Conservation (phyloP, 2,113 vertebrate genomes). For the Sander vitreus region DNA sequence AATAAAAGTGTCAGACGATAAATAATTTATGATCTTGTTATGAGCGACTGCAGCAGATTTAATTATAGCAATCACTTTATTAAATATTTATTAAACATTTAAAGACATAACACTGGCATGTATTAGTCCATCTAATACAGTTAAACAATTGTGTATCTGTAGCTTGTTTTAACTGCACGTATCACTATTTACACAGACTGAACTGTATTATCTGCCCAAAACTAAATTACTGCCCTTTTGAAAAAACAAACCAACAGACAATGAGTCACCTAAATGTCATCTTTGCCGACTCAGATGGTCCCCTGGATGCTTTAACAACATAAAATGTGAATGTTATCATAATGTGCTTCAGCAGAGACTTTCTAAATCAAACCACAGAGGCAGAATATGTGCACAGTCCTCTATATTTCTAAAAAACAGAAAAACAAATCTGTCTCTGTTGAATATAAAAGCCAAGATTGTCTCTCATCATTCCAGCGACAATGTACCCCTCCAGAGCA, state of each 20-base stretch:
- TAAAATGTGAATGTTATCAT: conserved; percentile 30
- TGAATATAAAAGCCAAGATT: conserved; percentile 2
- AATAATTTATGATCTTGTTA: conserved; percentile 32
- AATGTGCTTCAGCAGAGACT: conserved; percentile 21
- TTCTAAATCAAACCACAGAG: conserved; percentile 25
- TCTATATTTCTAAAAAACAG: not conserved
- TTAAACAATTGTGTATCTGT: not conserved
- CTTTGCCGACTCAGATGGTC: conserved; percentile 59
- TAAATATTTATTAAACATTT: conserved; percentile 14
- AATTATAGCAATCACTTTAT: not conserved
- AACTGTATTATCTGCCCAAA: conserved; percentile 25
- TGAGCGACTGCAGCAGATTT: conserved; percentile 1
- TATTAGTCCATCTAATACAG: not conserved
- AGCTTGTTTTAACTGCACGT: not conserved
- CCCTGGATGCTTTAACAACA: conserved; percentile 48
- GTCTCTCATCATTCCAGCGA: not conserved
- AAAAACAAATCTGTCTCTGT: not conserved
- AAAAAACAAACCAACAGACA: conserved; percentile 42
- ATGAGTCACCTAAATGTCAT: conserved; percentile 67
- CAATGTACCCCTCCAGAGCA: not conserved
- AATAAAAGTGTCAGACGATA: not conserved
- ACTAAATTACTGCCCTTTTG: conserved; percentile 20
- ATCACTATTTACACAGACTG: conserved; percentile 3
- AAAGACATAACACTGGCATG: not conserved
- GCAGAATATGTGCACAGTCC: conserved; percentile 4